These are phyloP conservation scores for Sepioteuthis lessoniana DNA, from an alignment of 2,888 invertebrate species.

Conservation along the genomic window DNA sequence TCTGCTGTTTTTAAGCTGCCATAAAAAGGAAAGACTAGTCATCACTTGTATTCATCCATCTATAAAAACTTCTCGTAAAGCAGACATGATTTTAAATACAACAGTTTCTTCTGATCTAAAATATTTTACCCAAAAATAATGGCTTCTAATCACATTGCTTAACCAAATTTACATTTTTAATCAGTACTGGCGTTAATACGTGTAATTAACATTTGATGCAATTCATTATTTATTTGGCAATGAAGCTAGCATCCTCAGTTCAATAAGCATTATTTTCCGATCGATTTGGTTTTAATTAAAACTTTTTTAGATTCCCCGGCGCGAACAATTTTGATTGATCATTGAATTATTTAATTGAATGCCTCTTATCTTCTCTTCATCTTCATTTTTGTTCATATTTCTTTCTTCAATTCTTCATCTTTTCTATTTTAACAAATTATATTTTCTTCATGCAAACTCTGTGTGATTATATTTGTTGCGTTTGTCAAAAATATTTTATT, in stretches of 20 bases:
- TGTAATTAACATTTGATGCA: neutral
- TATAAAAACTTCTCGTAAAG: too few species aligned
- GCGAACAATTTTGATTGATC: neutral
- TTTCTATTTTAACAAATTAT: neutral
- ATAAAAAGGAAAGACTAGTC: too few species aligned
- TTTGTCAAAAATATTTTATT: neutral
- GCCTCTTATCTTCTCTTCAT: neutral
- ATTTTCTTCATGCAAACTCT: neutral
- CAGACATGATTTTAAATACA: too few species aligned
- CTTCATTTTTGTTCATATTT: neutral
- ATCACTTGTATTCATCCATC: too few species aligned
- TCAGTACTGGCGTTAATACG: neutral
- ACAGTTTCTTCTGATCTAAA: too few species aligned
- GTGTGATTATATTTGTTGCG: neutral
- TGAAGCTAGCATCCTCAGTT: neutral
- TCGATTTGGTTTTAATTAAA: slow-evolving; percentile 18
- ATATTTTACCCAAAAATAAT: too few species aligned
- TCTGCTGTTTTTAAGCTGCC: too few species aligned
- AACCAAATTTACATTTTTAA: too few species aligned
- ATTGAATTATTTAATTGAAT: neutral
- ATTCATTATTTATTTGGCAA: slow-evolving; percentile 6
- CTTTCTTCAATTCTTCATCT: neutral
- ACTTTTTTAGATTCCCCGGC: neutral
- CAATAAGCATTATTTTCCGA: slow-evolving; percentile 1
- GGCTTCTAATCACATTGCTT: too few species aligned